These are phyloP conservation scores for Pelagia noctiluca DNA, from an alignment of 30 jellyfish, hydroid and myxozoan genomes.

Conservation along the genomic window DNA sequence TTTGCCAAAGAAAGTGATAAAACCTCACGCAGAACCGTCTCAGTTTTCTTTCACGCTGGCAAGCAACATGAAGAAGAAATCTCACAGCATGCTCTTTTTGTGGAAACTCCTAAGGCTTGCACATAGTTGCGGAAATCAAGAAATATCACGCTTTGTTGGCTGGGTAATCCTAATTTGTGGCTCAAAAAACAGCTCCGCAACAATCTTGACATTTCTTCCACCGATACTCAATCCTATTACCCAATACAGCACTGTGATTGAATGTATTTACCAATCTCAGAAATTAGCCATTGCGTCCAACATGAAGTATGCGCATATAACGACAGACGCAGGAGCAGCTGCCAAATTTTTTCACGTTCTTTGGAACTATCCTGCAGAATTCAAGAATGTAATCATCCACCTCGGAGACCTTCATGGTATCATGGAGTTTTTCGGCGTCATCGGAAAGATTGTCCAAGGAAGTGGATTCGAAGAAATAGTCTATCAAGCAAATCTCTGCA, in stretches of 20 bases:
- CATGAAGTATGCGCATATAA: slow-evolving; percentile 36
- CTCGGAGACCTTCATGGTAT: slow-evolving; percentile 51
- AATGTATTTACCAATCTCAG: slow-evolving; percentile 42
- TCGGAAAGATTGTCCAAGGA: slow-evolving; percentile 37
- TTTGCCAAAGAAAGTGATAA: slow-evolving; percentile 11
- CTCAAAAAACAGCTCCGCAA: background rate
- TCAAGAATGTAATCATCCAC: slow-evolving; percentile 31
- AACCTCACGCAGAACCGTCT: slow-evolving; percentile 20
- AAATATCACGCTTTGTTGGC: slow-evolving; percentile 6
- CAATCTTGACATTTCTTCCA: slow-evolving; percentile 37
- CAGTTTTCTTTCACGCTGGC: background rate
- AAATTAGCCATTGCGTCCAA: slow-evolving; percentile 28
- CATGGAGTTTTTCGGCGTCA: slow-evolving; percentile 38
- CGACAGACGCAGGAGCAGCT: slow-evolving; percentile 57
- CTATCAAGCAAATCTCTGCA: slow-evolving; percentile 52
- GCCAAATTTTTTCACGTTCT: slow-evolving; percentile 33
- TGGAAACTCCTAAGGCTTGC: slow-evolving; percentile 3
- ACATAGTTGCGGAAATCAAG: background rate
- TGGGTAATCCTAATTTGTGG: slow-evolving; percentile 15
- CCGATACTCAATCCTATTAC: slow-evolving; percentile 46
- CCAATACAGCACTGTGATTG: slow-evolving; percentile 50
- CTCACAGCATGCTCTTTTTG: background rate
- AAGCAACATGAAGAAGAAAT: background rate
- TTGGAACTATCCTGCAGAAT: slow-evolving; percentile 56
- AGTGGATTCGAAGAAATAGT: slow-evolving; percentile 59